Evolutionary conservation across 64 coral and sea anemone genomes (phyloP).

Genomic region (Exaiptasia diaphana): DNA sequence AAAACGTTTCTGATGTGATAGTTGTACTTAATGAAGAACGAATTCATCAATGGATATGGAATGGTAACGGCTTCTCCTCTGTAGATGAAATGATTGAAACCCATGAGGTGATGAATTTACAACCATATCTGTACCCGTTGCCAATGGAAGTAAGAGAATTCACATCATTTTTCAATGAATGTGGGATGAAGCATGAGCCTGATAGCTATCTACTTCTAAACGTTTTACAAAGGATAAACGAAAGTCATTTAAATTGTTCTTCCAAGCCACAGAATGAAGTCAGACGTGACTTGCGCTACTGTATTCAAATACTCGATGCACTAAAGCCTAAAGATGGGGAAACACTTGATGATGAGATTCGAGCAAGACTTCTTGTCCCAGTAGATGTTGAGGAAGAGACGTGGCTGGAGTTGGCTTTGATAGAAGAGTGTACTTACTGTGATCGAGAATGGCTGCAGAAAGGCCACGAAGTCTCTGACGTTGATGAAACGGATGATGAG

Average conservation of each 20-base stretch:
- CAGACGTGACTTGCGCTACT: slow-evolving; percentile 61
- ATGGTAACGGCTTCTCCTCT: slow-evolving; percentile 76
- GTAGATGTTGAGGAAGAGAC: slow-evolving; percentile 30
- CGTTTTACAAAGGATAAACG: slow-evolving; percentile 55
- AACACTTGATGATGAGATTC: neutral
- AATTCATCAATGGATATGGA: slow-evolving; percentile 71
- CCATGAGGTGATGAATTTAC: slow-evolving; percentile 47
- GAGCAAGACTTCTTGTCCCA: slow-evolving; percentile 60
- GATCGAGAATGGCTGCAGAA: slow-evolving; percentile 70
- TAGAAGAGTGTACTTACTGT: slow-evolving; percentile 73
- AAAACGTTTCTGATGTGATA: neutral
- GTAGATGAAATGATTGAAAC: slow-evolving; percentile 22
- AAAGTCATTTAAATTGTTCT: slow-evolving; percentile 21
- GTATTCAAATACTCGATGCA: slow-evolving; percentile 69
- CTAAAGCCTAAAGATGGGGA: slow-evolving; percentile 5
- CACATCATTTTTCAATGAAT: slow-evolving; percentile 20
- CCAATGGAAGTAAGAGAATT: slow-evolving; percentile 45
- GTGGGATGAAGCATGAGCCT: slow-evolving; percentile 43
- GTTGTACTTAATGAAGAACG: neutral
- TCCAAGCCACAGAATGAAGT: neutral
- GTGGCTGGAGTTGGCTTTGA: slow-evolving; percentile 36
- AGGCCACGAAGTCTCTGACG: slow-evolving; percentile 8
- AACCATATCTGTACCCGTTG: slow-evolving; percentile 57
- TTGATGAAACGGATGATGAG: slow-evolving; percentile 39
- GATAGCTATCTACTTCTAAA: slow-evolving; percentile 44